Percentiles rank a stretch among this genome's conserved stretches.
Evolutionary conservation across 2,113 vertebrate species (phyloP).

Genomic region (Brachyhypopomus occidentalis): DNA sequence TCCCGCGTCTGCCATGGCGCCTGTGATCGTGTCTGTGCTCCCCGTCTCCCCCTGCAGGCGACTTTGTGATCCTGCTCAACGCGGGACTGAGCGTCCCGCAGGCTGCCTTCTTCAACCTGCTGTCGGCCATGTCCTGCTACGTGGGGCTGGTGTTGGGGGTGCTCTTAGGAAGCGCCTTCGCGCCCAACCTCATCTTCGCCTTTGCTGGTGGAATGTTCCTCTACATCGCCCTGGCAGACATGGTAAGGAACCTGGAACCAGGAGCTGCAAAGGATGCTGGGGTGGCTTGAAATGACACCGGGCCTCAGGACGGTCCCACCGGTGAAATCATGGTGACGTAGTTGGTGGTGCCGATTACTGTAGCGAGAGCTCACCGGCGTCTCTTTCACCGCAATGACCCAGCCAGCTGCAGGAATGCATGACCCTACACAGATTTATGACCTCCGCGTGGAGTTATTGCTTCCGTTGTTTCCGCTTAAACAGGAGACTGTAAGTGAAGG

Average conservation of each 20-base stretch:
- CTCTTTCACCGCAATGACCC: too few relatives aligned
- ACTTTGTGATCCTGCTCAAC: slow-evolving; percentile 94
- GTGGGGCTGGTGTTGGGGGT: slow-evolving; percentile 86
- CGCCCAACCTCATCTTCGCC: slow-evolving; percentile 91
- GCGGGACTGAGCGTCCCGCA: slow-evolving; percentile 91
- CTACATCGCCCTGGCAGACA: slow-evolving; percentile 93
- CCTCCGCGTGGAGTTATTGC: not conserved
- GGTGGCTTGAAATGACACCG: too few relatives aligned
- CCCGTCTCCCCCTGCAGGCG: slow-evolving; percentile 74
- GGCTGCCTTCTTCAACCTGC: slow-evolving; percentile 90
- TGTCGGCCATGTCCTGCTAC: slow-evolving; percentile 91
- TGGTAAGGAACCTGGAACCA: slow-evolving; percentile 76
- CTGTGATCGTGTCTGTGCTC: not conserved
- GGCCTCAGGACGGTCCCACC: too few relatives aligned
- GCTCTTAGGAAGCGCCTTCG: slow-evolving; percentile 90
- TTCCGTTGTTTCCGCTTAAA: slow-evolving; percentile 2
- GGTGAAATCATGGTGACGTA: too few relatives aligned
- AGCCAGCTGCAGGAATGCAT: not conserved
- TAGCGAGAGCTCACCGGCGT: too few relatives aligned
- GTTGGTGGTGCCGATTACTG: too few relatives aligned
- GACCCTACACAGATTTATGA: slow-evolving; percentile 4
- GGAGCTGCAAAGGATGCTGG: too few relatives aligned
- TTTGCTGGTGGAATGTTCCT: slow-evolving; percentile 97
- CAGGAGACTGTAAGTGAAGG: slow-evolving; percentile 12
- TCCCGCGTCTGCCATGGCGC: too few relatives aligned